Evolutionary conservation across 1,140 invertebrate species (phyloP), one percentile per base, ranked within the genome.

Genomic region (Aphis gossypii): DNA sequence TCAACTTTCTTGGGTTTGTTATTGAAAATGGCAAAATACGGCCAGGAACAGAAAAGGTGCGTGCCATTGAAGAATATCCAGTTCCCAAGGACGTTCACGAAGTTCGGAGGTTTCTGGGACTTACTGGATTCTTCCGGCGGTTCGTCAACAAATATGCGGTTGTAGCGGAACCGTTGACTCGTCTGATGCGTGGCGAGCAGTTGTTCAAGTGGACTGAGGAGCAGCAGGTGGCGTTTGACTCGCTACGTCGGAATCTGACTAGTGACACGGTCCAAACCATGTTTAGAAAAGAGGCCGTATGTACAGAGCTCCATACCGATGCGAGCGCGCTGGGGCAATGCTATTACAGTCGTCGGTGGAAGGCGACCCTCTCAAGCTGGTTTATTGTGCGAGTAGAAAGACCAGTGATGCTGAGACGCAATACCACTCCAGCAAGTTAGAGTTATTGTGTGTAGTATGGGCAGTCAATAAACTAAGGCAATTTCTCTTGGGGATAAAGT

Each of bases 281-380:
- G 38, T 95, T 95, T 94, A 90, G 94, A 88, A 94, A 94, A 6
- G 76, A 90, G 0, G 94, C 94, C 20, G 88, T 94, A 18, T 30
- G 1, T 1, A 95, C 94, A 54, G 95, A 95, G 94, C 35, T 95
- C 20, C 95, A 95, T 93, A 94, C 94, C 25, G 94, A 95, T 94
- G 95, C 95, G 1, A 94, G 94, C 88, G 54, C 94, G 0, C 3
- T 93, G 95, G 94, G 18, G 95, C 94, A 18, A 94, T 95, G 46
- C 60, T 95, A 18, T 89, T 95, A 8, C 95, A 95, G 92, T 35
- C 48, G 7, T n/a, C 83, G 8, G 60, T 82, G 18, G 84, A 18
- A 76, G 60, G 35, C 7, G 54, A 48, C 7, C 87, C 87, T 1
- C 18, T 93, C 25, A 30, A 89, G 8, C n/a, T 93, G 14, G 86